A percentile compares a stretch with the other conserved stretches of the same genome.
These are phyloP conservation scores for Pangasianodon hypophthalmus DNA, from an alignment of 2,113 vertebrate genomes.

Conservation along the genomic window DNA sequence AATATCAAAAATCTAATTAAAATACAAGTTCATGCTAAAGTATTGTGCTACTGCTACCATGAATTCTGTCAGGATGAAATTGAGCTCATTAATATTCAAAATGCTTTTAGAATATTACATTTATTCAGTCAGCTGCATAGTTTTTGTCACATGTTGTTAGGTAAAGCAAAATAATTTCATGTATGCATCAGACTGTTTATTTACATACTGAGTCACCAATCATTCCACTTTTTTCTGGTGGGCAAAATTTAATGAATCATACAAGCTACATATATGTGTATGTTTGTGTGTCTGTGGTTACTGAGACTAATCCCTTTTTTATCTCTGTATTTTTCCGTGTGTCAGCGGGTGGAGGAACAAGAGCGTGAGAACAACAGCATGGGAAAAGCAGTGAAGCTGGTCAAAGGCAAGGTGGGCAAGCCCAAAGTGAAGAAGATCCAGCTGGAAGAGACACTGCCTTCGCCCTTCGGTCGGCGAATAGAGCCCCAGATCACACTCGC, in stretches of 20 bases:
- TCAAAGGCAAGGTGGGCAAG: constrained; percentile 98
- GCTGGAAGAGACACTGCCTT: constrained; percentile 92
- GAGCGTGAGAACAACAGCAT: constrained; percentile 84
- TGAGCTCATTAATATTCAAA: background rate
- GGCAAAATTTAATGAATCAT: background rate
- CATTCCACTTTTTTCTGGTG: background rate
- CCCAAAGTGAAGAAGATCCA: constrained; percentile 93
- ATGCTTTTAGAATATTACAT: background rate
- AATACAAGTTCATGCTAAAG: background rate
- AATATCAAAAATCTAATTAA: background rate
- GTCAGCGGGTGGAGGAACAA: constrained; percentile 83
- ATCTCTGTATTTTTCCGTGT: background rate
- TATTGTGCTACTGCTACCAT: background rate
- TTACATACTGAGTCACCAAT: background rate
- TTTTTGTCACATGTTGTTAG: background rate
- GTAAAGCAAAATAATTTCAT: background rate
- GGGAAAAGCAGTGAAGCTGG: constrained; percentile 84
- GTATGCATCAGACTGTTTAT: too few species aligned
- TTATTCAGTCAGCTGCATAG: background rate
- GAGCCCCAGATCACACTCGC: constrained; percentile 87
- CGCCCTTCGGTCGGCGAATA: constrained; percentile 88
- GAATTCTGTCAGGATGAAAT: background rate
- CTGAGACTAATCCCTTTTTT: background rate
- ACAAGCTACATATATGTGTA: background rate
- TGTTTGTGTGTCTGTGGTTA: background rate